A percentile compares a stretch with the other conserved stretches of the same genome.
These are phyloP conservation scores for Oenanthe melanoleuca DNA, from an alignment of 2,113 vertebrate genomes.

Conservation along the genomic window DNA sequence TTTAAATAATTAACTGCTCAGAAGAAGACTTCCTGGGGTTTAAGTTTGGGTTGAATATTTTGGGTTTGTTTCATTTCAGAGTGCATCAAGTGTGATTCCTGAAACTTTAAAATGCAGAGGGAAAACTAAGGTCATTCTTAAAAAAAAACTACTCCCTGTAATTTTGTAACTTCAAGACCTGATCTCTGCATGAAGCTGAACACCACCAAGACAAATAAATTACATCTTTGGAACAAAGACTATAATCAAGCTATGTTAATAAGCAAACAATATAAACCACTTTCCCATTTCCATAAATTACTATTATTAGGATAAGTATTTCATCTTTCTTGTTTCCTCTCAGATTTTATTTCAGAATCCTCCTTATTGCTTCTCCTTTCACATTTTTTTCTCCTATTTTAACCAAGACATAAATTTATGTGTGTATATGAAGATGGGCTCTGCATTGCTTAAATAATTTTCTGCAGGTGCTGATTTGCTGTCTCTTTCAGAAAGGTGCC, in stretches of 20 bases:
- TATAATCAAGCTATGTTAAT: neutral
- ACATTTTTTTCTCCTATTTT: neutral
- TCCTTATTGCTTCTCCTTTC: neutral
- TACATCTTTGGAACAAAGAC: neutral
- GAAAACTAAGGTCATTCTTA: neutral
- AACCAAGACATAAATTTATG: neutral
- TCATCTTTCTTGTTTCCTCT: neutral
- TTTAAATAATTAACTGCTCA: neutral
- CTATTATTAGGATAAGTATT: neutral
- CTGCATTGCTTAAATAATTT: neutral
- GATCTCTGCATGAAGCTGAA: neutral
- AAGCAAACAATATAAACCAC: neutral
- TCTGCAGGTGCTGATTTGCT: neutral
- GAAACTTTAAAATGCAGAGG: neutral
- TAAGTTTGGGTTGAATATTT: neutral
- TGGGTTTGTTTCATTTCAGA: neutral
- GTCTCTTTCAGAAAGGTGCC: neutral
- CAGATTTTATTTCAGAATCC: neutral
- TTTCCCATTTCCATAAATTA: neutral
- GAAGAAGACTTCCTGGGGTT: neutral
- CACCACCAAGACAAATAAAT: neutral
- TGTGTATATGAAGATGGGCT: neutral
- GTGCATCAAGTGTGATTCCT: neutral
- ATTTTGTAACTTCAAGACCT: neutral
- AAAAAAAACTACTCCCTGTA: neutral